Conservation (phyloP, 2,113 vertebrate species). For the Gnathonemus echidnorhynchus region DNA sequence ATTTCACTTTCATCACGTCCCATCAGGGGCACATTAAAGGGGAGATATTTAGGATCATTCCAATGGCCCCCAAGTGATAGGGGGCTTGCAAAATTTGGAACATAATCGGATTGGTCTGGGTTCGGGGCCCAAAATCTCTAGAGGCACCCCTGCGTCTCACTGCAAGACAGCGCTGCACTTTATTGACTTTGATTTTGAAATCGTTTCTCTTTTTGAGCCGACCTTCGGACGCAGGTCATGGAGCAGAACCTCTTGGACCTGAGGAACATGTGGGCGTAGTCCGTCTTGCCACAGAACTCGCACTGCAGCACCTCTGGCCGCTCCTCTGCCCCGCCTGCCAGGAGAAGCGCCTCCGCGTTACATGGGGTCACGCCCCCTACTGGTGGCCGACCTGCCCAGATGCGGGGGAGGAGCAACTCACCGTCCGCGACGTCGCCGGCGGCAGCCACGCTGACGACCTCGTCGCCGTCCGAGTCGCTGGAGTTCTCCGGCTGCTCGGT, state of each 20-base stretch:
- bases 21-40: neutral
- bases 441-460: slow-evolving; percentile 25
- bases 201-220: neutral
- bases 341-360: neutral
- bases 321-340: slow-evolving; percentile 67
- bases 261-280: slow-evolving; percentile 76
- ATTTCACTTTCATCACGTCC: neutral
- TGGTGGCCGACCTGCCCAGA: neutral
- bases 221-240: slow-evolving; percentile 84
- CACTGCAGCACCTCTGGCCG: slow-evolving; percentile 72
- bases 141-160: neutral
- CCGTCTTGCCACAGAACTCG: slow-evolving; percentile 87
- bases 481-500: slow-evolving; percentile 76
- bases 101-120: neutral
- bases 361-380: neutral
- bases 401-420: neutral
- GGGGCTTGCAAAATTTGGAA: neutral
- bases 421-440: slow-evolving; percentile 65
- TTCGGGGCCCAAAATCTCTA: neutral
- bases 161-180: neutral
- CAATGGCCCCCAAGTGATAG: neutral
- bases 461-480: slow-evolving; percentile 79
- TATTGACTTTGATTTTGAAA: neutral
- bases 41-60: neutral
- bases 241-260: slow-evolving; percentile 89